Base-by-base conservation (phyloP, 2,113 vertebrate species). In the Poicephalus gulielmi region DNA sequence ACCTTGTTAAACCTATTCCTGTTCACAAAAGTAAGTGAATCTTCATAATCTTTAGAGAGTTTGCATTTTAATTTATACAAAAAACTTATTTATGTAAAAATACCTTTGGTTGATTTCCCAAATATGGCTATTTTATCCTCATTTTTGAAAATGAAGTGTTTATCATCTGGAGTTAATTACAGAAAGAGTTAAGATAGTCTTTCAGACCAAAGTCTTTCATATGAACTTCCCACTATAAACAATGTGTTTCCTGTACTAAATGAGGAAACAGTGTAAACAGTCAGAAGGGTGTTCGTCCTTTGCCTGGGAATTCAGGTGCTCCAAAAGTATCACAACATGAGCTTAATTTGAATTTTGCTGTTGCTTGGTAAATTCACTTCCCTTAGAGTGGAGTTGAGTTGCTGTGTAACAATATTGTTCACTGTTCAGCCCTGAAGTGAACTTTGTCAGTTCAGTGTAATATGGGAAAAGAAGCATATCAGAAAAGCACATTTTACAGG, bases 21-120 rank as follows among this genome's bases (percentile, higher is more conserved):
- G 84, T 97, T 93, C 96, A 98, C 88, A 98, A 98, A 98, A 95
- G 98, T 98, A 98, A 93, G 97, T 96, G 15, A 43, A 77, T 53
- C 19, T 66, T 70, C 17, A 43, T 64, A 11, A 37, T 83, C 55
- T 83, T 77, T 12, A 17, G 11, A 76, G 43, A 83, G 33, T 37
- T 95, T 70, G 10, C 25, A 63, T 74, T 89, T 87, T 62, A 62
- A 37, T 73, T 50, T n/a, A 28, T 41, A n/a, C 41, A 50, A 52
- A 84, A 79, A 33, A 25, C 18, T 27, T 57, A 7, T 37, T 69
- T 41, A 30, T 93, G 7, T 53, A 15, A 67, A 68, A 80, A 28
- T 52, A 13, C 18, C 4, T 4, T 8, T 60, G 24, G 10, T 7
- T 68, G 10, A 20, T 71, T 89, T 73, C 17, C 50, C 44, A 69